Base-by-base conservation (phyloP, 2,888 invertebrate genomes). In the Scrobipalpa atriplicella region DNA sequence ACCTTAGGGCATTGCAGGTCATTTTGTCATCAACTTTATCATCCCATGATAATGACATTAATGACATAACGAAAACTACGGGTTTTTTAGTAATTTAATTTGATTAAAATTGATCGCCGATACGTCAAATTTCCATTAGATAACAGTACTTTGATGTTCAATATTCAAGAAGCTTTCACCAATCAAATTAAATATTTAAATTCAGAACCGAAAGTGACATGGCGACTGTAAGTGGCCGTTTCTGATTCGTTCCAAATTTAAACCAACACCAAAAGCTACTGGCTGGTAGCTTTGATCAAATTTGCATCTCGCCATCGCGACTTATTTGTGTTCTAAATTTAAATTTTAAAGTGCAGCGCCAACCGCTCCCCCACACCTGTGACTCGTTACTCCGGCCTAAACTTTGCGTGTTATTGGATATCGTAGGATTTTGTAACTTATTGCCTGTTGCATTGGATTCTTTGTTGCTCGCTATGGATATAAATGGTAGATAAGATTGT, bases 241-340 rank as follows among this genome's bases (percentile, higher is more conserved):
- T 2, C 18, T 18, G 19, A 52, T 19, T 29, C 29, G 29, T 29
- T 52, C 19, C 18, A 52, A 52, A 8, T 52, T 52, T 19, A 52
- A 52, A 18, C 9, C 52, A 52, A 52, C 52, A 52, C 52, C 18
- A 18, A 52, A 56, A 56, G 7, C 36, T n/a, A 56, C 29, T n/a
- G 43, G 52, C 65, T 61, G 29, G 13, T 56, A 47, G 47, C 65
- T 64, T 39, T 66, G 67, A 66, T 67, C 67, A 70, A 70, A 70
- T 70, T 68, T 71, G 62, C 18, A 36, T 56, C 13, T 29, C 19
- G n/a, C n/a, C n/a, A n/a, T n/a, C n/a, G n/a, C n/a, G 66, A 63
- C 67, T 66, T 65, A 68, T 71, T 70, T 70, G 70, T 69, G 69
- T 70, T 71, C 68, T 68, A 70, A 73, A 69, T 58, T 58, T 58